These are phyloP conservation scores for Macaria notata DNA, from an alignment of 2,888 invertebrate species.

Conservation along the genomic window DNA sequence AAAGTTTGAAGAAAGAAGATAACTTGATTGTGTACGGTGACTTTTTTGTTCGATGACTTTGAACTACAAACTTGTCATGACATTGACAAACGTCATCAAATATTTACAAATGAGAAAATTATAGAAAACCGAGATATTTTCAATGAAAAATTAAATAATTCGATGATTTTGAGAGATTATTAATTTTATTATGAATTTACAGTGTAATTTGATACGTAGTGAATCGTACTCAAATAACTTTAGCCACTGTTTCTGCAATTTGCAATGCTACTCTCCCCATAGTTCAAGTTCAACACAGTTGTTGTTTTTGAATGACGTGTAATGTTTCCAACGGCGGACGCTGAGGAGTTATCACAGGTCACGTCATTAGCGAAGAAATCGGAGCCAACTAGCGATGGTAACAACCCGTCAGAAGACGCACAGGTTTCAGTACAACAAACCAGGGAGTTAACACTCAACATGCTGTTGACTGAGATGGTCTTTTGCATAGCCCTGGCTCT, in stretches of 20 bases:
- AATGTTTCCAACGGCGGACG: constrained; percentile 79
- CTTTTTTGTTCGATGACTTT: too few relatives aligned
- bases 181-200: constrained; percentile 49
- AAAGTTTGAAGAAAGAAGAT: too few relatives aligned
- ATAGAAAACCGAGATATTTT: too few relatives aligned
- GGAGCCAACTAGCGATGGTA: constrained; percentile 67
- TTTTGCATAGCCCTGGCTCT: constrained; percentile 85
- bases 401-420: constrained; percentile 57
- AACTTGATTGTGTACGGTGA: too few relatives aligned
- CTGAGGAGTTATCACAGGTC: constrained; percentile 73
- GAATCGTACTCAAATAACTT: constrained; percentile 29
- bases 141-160: too few relatives aligned
- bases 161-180: neutral
- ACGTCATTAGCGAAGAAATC: constrained; percentile 66
- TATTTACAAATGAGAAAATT: too few relatives aligned
- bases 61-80: too few relatives aligned
- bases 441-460: constrained; percentile 73
- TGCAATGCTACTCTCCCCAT: constrained; percentile 55
- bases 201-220: constrained; percentile 30
- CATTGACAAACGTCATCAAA: too few relatives aligned
- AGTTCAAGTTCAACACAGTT: constrained; percentile 49
- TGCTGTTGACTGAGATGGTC: constrained; percentile 84
- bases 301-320: constrained; percentile 79
- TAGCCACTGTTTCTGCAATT: constrained; percentile 31
- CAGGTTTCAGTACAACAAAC: constrained; percentile 59